Evolutionary conservation across 64 coral and sea anemone genomes (phyloP).

Genomic region (Pachyseris speciosa): DNA sequence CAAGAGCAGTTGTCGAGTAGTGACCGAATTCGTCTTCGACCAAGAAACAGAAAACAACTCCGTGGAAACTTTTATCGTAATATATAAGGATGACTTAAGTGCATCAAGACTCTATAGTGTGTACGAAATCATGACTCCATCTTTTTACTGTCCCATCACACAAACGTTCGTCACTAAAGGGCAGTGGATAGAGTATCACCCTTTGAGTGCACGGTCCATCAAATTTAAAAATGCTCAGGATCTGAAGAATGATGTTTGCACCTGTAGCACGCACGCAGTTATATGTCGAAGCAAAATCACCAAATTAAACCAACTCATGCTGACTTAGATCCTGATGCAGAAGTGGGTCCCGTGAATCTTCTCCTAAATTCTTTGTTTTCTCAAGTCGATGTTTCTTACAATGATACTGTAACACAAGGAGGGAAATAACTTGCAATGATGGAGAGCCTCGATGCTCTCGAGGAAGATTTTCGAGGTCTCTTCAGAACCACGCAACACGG

Average conservation of each 20-base stretch:
- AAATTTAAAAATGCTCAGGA: constrained; percentile 3
- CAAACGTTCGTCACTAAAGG: background rate
- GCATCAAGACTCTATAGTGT: constrained; percentile 1
- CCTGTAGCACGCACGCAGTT: constrained; percentile 10
- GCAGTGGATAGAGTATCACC: constrained; percentile 17
- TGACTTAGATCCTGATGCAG: constrained; percentile 4
- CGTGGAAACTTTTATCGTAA: background rate
- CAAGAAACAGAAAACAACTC: background rate
- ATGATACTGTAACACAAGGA: too few relatives aligned
- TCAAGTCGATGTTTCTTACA: too few relatives aligned
- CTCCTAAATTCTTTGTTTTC: constrained; percentile 10
- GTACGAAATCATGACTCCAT: constrained; percentile 27
- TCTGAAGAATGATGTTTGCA: constrained; percentile 3
- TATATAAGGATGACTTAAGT: background rate
- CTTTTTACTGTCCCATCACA: background rate
- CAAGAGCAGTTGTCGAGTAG: background rate
- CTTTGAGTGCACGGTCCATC: background rate
- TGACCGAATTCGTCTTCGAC: background rate
- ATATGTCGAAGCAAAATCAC: constrained; percentile 30
- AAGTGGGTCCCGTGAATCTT: constrained; percentile 11
- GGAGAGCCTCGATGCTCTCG: too few relatives aligned
- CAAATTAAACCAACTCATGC: constrained; percentile 3
- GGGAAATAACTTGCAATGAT: too few relatives aligned
- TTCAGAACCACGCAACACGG: too few relatives aligned
- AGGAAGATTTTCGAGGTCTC: too few relatives aligned